A percentile compares a stretch with the other conserved stretches of the same genome.
phyloP scores from a whole-genome alignment of 2,888 invertebrate species.

The Drosophila anomelani region DNA sequence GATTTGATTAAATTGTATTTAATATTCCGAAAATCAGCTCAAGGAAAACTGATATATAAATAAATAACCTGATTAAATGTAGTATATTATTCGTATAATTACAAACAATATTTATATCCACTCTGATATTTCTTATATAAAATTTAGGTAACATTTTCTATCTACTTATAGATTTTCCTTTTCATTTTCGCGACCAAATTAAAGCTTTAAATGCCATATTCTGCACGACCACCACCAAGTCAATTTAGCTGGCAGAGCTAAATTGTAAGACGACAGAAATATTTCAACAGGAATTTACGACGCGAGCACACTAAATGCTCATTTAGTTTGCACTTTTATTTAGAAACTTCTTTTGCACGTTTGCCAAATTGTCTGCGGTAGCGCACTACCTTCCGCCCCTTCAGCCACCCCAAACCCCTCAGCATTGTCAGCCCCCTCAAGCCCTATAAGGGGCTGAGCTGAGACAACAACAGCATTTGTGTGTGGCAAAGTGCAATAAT shows the following conservation, averaged over 20 bases:
- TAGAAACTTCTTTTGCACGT: slow-evolving; percentile 80
- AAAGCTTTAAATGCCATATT: slow-evolving; percentile 14
- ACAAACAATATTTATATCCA: neutral
- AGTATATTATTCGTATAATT: too few relatives aligned
- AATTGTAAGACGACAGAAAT: slow-evolving; percentile 81
- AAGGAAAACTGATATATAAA: too few relatives aligned
- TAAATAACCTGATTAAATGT: too few relatives aligned
- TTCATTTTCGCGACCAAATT: neutral
- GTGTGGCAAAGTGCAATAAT: slow-evolving; percentile 74
- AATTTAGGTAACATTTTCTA: neutral
- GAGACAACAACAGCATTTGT: slow-evolving; percentile 30
- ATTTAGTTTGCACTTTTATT: slow-evolving; percentile 81
- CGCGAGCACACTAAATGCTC: slow-evolving; percentile 78
- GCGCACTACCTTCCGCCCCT: slow-evolving; percentile 45
- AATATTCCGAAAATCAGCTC: too few relatives aligned
- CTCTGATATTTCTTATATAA: neutral
- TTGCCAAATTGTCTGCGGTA: slow-evolving; percentile 81
- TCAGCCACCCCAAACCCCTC: neutral
- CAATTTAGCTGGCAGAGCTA: slow-evolving; percentile 56
- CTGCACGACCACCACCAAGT: slow-evolving; percentile 13
- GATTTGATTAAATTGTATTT: too few relatives aligned
- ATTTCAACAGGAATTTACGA: slow-evolving; percentile 80
- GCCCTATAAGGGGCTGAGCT: slow-evolving; percentile 2
- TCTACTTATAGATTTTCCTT: accelerated
- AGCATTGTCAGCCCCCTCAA: too few relatives aligned